These are phyloP conservation scores for Meloidogyne floridensis DNA, from an alignment of 1,140 invertebrate genomes.

Conservation along the genomic window DNA sequence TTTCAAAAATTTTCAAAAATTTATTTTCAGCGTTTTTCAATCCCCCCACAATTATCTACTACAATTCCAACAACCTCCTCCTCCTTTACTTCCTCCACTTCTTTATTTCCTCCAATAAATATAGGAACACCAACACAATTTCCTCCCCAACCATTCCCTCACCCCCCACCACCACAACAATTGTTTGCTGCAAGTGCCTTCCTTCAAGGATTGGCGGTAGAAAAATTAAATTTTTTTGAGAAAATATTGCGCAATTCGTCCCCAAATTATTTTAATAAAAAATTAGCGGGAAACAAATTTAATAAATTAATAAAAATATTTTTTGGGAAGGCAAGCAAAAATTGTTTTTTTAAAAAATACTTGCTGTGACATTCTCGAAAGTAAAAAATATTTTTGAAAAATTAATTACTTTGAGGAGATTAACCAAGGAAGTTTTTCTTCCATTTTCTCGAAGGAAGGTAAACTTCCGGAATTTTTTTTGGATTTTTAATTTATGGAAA, in stretches of 20 bases:
- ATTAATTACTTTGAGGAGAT: too few relatives aligned
- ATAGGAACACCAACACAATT: not conserved
- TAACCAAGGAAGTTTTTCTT: too few relatives aligned
- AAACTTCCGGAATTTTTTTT: too few relatives aligned
- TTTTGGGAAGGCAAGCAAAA: not conserved
- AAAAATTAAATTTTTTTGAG: not conserved
- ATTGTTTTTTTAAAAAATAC: not conserved
- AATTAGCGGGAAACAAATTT: constrained; percentile 16
- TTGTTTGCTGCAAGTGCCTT: constrained; percentile 14
- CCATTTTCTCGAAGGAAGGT: too few relatives aligned
- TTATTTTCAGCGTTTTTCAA: not conserved
- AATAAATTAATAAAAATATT: not conserved
- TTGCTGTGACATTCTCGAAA: not conserved
- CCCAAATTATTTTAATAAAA: constrained; percentile 6
- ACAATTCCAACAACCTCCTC: not conserved
- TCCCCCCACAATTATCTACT: not conserved
- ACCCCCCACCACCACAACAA: not conserved
- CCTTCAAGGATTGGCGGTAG: constrained; percentile 28
- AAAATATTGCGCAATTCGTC: constrained; percentile 27
- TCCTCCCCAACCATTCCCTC: not conserved
- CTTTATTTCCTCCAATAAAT: constrained; percentile 17
- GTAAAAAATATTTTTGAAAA: not conserved
- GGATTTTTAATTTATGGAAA: too few relatives aligned
- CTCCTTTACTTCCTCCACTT: not conserved
- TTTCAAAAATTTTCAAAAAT: not conserved